These are phyloP conservation scores for Entomobrya proxima DNA, from an alignment of 2,888 invertebrate genomes.

Conservation along the genomic window DNA sequence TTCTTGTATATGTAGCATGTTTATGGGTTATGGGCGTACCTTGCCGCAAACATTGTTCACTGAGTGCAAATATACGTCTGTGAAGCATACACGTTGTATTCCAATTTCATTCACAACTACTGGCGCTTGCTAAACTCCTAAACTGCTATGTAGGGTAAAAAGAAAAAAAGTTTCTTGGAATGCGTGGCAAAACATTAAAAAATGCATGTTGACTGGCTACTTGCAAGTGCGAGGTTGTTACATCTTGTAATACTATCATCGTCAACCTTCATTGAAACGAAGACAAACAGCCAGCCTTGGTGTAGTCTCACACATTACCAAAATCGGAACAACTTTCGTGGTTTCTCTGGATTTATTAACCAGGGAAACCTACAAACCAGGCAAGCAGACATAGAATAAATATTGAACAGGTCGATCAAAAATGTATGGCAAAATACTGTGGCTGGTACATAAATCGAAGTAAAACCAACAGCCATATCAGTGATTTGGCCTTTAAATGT, in stretches of 20 bases:
- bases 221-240: neutral
- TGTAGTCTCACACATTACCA: neutral
- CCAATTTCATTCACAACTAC: no score
- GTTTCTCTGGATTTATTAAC: constrained; percentile 25
- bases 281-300: constrained; percentile 24
- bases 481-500: neutral
- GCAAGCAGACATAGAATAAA: constrained; percentile 61
- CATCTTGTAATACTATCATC: neutral
- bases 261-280: constrained; percentile 18
- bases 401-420: constrained; percentile 65
- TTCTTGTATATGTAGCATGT: neutral
- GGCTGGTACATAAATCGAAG: neutral
- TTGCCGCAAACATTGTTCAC: no score
- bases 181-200: constrained; percentile 10
- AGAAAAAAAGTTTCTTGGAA: neutral
- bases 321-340: neutral
- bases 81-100: no score
- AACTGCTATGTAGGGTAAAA: neutral
- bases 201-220: neutral
- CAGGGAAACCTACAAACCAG: constrained; percentile 19
- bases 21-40: no score
- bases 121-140: neutral
- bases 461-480: neutral
- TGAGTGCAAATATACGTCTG: no score
- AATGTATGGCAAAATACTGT: constrained; percentile 60